phyloP scores from a whole-genome alignment of 2,888 invertebrate species.

The Tolmerus cingulatus region DNA sequence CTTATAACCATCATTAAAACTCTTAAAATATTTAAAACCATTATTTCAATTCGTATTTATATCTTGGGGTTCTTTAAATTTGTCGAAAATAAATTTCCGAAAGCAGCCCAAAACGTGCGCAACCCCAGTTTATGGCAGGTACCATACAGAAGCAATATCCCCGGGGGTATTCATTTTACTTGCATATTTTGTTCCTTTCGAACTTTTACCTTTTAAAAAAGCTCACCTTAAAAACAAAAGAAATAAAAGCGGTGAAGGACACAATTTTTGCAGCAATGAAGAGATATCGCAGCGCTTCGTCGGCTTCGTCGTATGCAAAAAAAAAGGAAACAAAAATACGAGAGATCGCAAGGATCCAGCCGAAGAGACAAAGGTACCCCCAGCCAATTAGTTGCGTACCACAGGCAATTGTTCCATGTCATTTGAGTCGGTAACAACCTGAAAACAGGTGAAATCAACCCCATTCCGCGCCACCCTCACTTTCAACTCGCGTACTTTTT shows the following conservation, averaged over 20 bases:
- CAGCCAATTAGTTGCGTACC: constrained; percentile 27
- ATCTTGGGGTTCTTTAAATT: not conserved
- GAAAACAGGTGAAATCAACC: not conserved
- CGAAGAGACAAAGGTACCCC: not conserved
- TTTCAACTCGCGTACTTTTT: not conserved
- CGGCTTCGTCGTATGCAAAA: not conserved
- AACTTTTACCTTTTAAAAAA: not conserved
- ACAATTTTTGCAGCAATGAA: not conserved
- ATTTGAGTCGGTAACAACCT: constrained; percentile 13
- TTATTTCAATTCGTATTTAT: too few relatives aligned
- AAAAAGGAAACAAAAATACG: too few relatives aligned
- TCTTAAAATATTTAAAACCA: not conserved
- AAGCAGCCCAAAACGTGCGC: not conserved
- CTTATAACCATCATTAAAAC: not conserved
- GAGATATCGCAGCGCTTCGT: not conserved
- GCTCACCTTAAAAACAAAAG: not conserved
- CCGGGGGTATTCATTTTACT: not conserved
- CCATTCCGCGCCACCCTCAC: not conserved
- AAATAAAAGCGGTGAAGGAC: not conserved
- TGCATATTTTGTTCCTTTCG: not conserved
- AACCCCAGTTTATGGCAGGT: not conserved
- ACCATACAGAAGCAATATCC: not conserved
- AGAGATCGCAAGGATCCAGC: not conserved
- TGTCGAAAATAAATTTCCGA: not conserved
- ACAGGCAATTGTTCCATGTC: constrained; percentile 25